These are phyloP conservation scores for Catocala sponsa DNA, from an alignment of 2,888 invertebrate genomes.

Conservation along the genomic window DNA sequence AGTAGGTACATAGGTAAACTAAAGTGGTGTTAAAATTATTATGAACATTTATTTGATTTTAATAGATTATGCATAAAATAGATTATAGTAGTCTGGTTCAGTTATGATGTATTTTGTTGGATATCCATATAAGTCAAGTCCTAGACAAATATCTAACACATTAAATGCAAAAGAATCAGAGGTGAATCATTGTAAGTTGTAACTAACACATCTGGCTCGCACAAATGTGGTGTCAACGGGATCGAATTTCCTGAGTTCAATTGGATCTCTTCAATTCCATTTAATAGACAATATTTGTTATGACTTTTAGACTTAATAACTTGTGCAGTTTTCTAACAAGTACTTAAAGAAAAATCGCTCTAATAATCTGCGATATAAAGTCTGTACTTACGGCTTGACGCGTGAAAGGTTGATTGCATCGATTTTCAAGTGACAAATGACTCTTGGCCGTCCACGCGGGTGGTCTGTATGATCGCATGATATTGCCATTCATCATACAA, in stretches of 20 bases:
- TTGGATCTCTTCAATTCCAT: constrained; percentile 39
- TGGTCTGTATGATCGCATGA: constrained; percentile 67
- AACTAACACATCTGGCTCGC: constrained; percentile 7
- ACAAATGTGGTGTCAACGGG: constrained; percentile 25
- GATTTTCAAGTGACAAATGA: constrained; percentile 73
- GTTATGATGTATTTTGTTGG: too few species aligned
- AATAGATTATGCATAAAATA: too few species aligned
- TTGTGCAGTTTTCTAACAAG: neutral
- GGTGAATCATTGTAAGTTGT: constrained; percentile 12
- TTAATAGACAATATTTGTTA: constrained; percentile 42
- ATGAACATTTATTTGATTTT: too few species aligned
- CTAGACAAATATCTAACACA: neutral
- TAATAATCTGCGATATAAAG: constrained; percentile 22
- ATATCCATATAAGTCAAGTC: neutral
- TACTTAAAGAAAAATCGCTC: constrained; percentile 18
- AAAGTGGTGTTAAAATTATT: too few species aligned
- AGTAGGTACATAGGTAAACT: too few species aligned
- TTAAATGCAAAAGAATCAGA: neutral
- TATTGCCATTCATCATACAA: constrained; percentile 71
- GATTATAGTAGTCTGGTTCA: too few species aligned
- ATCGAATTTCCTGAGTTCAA: constrained; percentile 38
- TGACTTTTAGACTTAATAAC: constrained; percentile 22
- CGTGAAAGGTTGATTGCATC: constrained; percentile 29
- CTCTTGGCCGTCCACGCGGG: constrained; percentile 61
- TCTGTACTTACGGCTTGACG: neutral